Evolutionary conservation across 1,140 invertebrate species (phyloP), one percentile per base, ranked within the genome.

Genomic region (Papilio xuthus): DNA sequence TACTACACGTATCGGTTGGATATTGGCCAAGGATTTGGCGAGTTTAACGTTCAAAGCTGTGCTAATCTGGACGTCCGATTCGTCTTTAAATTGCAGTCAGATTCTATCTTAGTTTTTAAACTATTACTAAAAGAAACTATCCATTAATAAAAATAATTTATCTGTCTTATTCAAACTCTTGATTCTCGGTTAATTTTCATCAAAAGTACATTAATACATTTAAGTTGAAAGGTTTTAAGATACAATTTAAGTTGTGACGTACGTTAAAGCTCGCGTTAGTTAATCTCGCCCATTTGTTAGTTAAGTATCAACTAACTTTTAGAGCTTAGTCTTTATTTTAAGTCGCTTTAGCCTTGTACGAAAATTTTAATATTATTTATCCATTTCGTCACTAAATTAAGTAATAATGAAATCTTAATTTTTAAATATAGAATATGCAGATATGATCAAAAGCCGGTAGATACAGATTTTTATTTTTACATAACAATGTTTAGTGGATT

Each of bases 311-410:
- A 67, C 13, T 67, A 67, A 67, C 60, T 67, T 67, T 67, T 67
- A 67, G 60, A 67, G 60, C 60, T 67, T 67, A 32, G 26, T 67
- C 60, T 67, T 67, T 60, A 56, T 56, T 56, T 56, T 26, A 60
- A 32, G 60, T 67, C 3, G n/a, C n/a, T 56, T 53, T 7, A 53
- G 18, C 15, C n/a, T n/a, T 53, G 20, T 23, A 20, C n/a, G 8
- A 44, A 44, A 44, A 44, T 44, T 37, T 37, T 37, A n/a, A n/a
- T 37, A 37, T 37, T 37, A 37, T 37, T 37, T 37, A 1, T 4
- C 32, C 7, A 6, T 37, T 37, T 37, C 7, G 7, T 37, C 32
- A 37, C 32, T 7, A 37, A 37, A 37, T 37, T 37, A 37, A 37
- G 2, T 37, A 1, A 37, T 37, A 37, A 37, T 37, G 7, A 7